Percentiles rank a stretch among this genome's conserved stretches.
These are phyloP conservation scores for Ceyx cyanopectus DNA, from an alignment of 2,113 vertebrate genomes.

Conservation along the genomic window DNA sequence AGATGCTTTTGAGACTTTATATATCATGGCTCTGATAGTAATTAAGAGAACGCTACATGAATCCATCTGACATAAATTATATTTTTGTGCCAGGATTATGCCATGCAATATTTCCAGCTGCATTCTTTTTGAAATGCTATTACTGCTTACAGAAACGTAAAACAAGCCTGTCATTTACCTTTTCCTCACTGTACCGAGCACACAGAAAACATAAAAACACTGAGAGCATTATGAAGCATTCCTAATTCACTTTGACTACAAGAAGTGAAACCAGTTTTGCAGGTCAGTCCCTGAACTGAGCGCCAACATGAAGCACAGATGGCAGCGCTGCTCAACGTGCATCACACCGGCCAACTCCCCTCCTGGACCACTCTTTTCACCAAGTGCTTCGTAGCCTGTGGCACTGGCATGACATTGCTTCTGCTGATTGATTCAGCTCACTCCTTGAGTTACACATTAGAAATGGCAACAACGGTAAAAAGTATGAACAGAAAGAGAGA, in stretches of 20 bases:
- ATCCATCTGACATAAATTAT: constrained; percentile 4
- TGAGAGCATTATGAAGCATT: constrained; percentile 69
- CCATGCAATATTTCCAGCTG: not conserved
- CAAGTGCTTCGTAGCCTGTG: not conserved
- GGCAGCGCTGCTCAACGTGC: not conserved
- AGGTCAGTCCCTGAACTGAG: constrained; percentile 52
- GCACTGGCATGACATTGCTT: not conserved
- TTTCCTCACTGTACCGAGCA: constrained; percentile 31
- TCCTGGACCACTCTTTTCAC: not conserved
- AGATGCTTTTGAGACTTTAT: not conserved
- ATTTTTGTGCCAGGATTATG: not conserved
- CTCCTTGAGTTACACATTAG: not conserved
- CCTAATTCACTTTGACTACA: constrained; percentile 57
- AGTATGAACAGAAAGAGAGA: not conserved
- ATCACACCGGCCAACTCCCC: constrained; percentile 12
- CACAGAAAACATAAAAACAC: constrained; percentile 52
- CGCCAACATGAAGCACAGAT: constrained; percentile 59
- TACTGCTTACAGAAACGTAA: constrained; percentile 14
- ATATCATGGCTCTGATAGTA: not conserved
- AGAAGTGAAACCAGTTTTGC: constrained; percentile 63
- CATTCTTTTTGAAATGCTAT: constrained; percentile 23
- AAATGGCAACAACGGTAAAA: not conserved
- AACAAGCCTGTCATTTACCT: constrained; percentile 54
- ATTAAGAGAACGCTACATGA: not conserved
- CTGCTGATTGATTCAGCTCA: not conserved